Evolutionary conservation across 2,888 invertebrate species (phyloP).

Genomic region (Pollenia amentaria): DNA sequence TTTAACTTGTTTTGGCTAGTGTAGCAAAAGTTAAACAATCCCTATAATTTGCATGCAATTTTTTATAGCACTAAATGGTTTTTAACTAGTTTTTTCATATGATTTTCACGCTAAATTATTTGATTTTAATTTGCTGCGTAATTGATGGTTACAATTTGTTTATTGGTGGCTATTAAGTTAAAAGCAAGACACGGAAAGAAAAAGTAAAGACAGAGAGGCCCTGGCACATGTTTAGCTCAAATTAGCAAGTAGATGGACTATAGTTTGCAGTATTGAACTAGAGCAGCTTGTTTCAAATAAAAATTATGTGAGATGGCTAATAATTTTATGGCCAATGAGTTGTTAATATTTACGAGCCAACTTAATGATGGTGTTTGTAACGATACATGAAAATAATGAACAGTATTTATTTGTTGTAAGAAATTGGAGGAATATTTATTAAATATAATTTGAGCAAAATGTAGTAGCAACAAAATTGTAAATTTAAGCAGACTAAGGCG

Average conservation of each 20-base stretch:
- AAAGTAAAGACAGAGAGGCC: constrained; percentile 9
- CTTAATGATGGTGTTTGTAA: constrained; percentile 63
- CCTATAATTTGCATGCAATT: constrained; percentile 83
- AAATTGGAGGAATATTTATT: constrained; percentile 37
- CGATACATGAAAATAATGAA: constrained; percentile 22
- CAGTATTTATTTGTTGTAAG: constrained; percentile 25
- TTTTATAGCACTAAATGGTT: constrained; percentile 78
- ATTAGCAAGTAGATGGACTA: constrained; percentile 19
- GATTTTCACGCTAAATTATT: constrained; percentile 82
- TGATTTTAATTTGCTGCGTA: constrained; percentile 83
- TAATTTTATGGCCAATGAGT: constrained; percentile 71
- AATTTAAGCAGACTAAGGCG: too few species aligned
- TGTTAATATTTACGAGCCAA: constrained; percentile 69
- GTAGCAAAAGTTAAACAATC: constrained; percentile 76
- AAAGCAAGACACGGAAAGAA: constrained; percentile 3
- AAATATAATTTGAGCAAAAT: not conserved
- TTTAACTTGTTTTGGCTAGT: constrained; percentile 38
- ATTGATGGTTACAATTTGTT: constrained; percentile 77
- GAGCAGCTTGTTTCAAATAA: constrained; percentile 64
- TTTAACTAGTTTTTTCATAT: constrained; percentile 75
- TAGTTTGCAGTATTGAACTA: constrained; percentile 31
- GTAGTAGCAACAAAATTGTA: too few species aligned
- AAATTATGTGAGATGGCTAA: constrained; percentile 63
- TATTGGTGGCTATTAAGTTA: constrained; percentile 71
- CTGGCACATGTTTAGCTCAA: not conserved